These are phyloP conservation scores for Trichopoda pennipes DNA, from an alignment of 2,888 invertebrate species.

Conservation along the genomic window DNA sequence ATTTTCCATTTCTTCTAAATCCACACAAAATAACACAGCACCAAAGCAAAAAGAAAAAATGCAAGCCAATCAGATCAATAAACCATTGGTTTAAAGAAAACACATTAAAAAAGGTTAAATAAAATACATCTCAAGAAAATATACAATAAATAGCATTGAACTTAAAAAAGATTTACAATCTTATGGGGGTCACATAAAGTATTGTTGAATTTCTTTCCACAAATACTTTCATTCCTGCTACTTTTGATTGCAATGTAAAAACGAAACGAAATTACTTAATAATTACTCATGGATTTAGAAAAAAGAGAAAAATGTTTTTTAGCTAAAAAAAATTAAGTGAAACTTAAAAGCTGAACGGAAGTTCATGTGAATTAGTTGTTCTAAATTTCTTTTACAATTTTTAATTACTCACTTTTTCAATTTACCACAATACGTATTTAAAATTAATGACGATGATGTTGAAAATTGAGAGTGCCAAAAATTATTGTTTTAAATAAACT, in stretches of 20 bases:
- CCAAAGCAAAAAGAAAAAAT: background rate
- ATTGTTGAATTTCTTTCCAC: slow-evolving; percentile 11
- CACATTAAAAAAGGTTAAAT: slow-evolving; percentile 6
- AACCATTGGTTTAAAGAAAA: slow-evolving; percentile 59
- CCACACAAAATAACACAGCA: slow-evolving; percentile 9
- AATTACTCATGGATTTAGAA: slow-evolving; percentile 56
- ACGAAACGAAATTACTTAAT: slow-evolving; percentile 62
- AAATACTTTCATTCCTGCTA: slow-evolving; percentile 2
- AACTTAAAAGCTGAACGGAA: slow-evolving; percentile 49
- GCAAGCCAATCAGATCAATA: slow-evolving; percentile 66
- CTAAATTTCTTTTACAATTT: background rate
- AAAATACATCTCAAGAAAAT: slow-evolving; percentile 21
- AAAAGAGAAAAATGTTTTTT: background rate
- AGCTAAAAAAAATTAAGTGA: background rate
- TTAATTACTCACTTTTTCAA: slow-evolving; percentile 66
- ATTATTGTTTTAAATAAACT: slow-evolving; percentile 30
- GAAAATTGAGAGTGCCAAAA: slow-evolving; percentile 74
- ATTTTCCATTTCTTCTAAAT: slow-evolving; percentile 10
- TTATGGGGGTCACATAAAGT: slow-evolving; percentile 62
- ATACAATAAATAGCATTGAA: slow-evolving; percentile 47
- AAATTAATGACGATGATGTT: slow-evolving; percentile 77
- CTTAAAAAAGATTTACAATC: slow-evolving; percentile 64
- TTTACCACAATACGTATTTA: no score
- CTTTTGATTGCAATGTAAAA: slow-evolving; percentile 51
- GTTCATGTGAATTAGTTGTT: slow-evolving; percentile 46